These are phyloP conservation scores for Ochropacha duplaris DNA, from an alignment of 2,888 invertebrate genomes.

Conservation along the genomic window DNA sequence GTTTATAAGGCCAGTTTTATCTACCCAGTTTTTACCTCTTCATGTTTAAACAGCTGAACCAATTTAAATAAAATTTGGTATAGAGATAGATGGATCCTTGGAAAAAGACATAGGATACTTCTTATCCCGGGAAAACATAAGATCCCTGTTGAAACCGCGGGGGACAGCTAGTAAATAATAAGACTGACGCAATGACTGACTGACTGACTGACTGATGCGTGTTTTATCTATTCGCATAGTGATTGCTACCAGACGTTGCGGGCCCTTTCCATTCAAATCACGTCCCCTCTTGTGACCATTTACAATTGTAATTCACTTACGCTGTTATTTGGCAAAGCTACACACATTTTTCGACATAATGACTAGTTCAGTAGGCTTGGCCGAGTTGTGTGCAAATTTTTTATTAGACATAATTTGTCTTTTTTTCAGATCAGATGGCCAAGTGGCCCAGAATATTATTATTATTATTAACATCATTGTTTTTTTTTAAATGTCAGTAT, in stretches of 20 bases:
- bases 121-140: too few species aligned
- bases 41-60: too few species aligned
- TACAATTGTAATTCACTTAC: slow-evolving; percentile 28
- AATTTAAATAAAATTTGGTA: too few species aligned
- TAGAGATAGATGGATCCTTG: too few species aligned
- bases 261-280: slow-evolving; percentile 18
- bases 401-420: neutral
- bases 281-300: slow-evolving; percentile 20
- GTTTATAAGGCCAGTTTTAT: too few species aligned
- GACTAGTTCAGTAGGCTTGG: slow-evolving; percentile 6
- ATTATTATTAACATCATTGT: too few species aligned
- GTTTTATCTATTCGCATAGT: neutral
- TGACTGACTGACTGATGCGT: neutral
- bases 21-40: too few species aligned
- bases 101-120: too few species aligned
- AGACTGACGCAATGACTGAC: neutral
- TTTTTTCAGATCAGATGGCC: too few species aligned
- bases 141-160: too few species aligned
- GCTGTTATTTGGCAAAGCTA: slow-evolving; percentile 23
- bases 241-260: neutral
- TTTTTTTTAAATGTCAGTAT: too few species aligned
- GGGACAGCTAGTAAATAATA: neutral
- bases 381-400: slow-evolving; percentile 1
- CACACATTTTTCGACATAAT: neutral
- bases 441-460: too few species aligned